A percentile compares a stretch with the other conserved stretches of the same genome.
Conservation (phyloP, 30 jellyfish, hydroid and myxozoan genomes). For the Cassiopea andromeda region DNA sequence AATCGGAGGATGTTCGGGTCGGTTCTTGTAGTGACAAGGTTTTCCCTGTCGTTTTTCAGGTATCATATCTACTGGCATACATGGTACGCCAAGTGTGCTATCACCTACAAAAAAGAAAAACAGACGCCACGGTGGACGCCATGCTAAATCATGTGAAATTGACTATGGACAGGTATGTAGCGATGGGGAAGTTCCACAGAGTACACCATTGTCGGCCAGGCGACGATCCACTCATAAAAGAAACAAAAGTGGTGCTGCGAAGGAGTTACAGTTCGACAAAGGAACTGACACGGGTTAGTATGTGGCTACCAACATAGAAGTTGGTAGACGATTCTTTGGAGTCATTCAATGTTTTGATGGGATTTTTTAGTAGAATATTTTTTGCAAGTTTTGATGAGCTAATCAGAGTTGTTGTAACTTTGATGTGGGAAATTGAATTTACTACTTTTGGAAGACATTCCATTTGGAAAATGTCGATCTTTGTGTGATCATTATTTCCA, state of each 20-base stretch:
- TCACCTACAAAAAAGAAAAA: conserved; percentile 82
- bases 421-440: no score
- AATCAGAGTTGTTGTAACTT: no score
- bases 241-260: conserved; percentile 84
- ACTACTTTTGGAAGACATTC: no score
- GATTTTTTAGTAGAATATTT: no score
- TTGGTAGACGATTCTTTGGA: no score
- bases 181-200: conserved; percentile 76
- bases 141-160: conserved; percentile 93
- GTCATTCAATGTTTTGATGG: no score
- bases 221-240: conserved; percentile 62
- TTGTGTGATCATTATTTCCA: no score
- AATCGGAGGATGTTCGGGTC: background rate
- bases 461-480: no score
- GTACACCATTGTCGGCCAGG: conserved; percentile 76
- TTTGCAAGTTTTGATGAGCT: no score
- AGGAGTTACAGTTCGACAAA: conserved; percentile 79
- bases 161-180: conserved; percentile 83
- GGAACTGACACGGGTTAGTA: conserved; percentile 91
- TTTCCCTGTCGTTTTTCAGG: conserved; percentile 6
- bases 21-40: background rate
- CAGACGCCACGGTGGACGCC: conserved; percentile 83
- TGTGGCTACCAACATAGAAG: background rate
- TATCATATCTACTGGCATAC: conserved; percentile 77
- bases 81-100: conserved; percentile 77